Percentiles rank a stretch among this genome's conserved stretches.
Conservation (phyloP, 2,888 invertebrate genomes). For the Erebia aethiops region DNA sequence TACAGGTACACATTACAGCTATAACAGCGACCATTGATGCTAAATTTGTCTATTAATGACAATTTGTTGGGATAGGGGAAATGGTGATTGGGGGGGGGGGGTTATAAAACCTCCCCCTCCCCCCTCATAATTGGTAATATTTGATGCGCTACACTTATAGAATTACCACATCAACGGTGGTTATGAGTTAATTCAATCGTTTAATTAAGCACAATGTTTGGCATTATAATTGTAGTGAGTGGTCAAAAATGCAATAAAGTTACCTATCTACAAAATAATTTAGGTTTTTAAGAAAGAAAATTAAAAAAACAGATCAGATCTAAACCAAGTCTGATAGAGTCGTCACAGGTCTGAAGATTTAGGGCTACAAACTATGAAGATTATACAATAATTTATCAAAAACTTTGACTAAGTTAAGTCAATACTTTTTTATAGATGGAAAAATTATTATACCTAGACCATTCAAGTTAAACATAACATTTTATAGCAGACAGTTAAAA, state of each 20-base stretch:
- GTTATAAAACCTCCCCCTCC: too few species aligned
- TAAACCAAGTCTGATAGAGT: too few species aligned
- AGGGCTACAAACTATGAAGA: too few species aligned
- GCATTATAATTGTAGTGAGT: not conserved
- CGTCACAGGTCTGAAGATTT: too few species aligned
- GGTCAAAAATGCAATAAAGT: too few species aligned
- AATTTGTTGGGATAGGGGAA: not conserved
- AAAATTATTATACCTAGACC: too few species aligned
- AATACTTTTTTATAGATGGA: too few species aligned
- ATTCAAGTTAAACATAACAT: not conserved
- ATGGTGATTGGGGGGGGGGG: not conserved
- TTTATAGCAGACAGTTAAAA: not conserved
- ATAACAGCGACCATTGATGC: slow-evolving; percentile 20
- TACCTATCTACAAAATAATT: too few species aligned
- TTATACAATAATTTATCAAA: too few species aligned
- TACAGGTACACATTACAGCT: slow-evolving; percentile 32
- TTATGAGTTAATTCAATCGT: slow-evolving; percentile 3
- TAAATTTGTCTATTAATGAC: slow-evolving; percentile 1
- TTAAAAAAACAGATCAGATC: too few species aligned
- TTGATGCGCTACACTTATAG: slow-evolving; percentile 5
- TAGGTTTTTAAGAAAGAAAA: too few species aligned
- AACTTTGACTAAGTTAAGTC: too few species aligned
- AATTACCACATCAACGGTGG: slow-evolving; percentile 8
- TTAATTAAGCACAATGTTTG: not conserved
- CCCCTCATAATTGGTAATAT: not conserved